A percentile compares a stretch with the other conserved stretches of the same genome.
Conservation (phyloP, 1,140 invertebrate species). For the Papilio polytes region DNA sequence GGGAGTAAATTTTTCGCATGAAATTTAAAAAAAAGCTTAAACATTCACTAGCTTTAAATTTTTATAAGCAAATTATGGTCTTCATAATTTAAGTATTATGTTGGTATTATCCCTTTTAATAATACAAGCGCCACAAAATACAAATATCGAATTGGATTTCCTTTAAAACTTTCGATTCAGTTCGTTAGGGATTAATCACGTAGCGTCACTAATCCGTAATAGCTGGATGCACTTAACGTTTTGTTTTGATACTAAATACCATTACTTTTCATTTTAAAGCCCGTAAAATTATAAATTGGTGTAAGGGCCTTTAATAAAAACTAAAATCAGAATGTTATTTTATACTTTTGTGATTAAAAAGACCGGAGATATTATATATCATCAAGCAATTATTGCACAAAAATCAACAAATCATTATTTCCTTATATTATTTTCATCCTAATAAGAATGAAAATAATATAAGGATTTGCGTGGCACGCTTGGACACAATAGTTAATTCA, state of each 20-base stretch:
- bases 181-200: slow-evolving; percentile 45
- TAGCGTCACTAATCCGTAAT: slow-evolving; percentile 51
- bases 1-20: no score
- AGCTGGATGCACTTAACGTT: slow-evolving; percentile 38
- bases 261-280: slow-evolving; percentile 41
- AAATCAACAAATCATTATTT: no score
- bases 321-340: not conserved
- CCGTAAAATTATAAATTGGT: slow-evolving; percentile 41
- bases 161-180: slow-evolving; percentile 9
- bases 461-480: no score
- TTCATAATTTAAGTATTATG: not conserved
- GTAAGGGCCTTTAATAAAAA: not conserved
- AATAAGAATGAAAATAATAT: no score
- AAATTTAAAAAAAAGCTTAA: no score
- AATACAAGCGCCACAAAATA: slow-evolving; percentile 14
- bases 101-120: not conserved
- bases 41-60: no score
- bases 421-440: no score
- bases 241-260: slow-evolving; percentile 29
- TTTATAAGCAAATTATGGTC: no score
- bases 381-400: no score
- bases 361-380: not conserved
- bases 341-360: not conserved
- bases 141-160: slow-evolving; percentile 29
- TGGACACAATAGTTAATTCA: no score